These are phyloP conservation scores for Alcis repandata DNA, from an alignment of 2,888 invertebrate genomes.

Conservation along the genomic window DNA sequence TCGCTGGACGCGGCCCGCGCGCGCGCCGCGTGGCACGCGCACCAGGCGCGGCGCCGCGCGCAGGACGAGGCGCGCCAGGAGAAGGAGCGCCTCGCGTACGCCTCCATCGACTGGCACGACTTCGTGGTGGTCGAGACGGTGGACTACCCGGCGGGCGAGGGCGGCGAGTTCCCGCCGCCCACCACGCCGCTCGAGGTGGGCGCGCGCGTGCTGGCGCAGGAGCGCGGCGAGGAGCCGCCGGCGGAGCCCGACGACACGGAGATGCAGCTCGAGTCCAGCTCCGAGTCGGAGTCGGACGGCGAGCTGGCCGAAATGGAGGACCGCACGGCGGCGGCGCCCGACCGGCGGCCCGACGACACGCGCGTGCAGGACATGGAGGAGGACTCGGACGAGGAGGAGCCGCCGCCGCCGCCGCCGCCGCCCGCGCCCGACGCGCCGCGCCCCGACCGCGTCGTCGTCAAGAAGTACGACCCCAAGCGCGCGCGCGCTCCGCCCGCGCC, in stretches of 20 bases:
- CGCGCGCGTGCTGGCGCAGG: constrained; percentile 94
- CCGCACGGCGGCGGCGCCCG: constrained; percentile 75
- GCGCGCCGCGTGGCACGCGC: constrained; percentile 98
- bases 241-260: constrained; percentile 91
- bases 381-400: constrained; percentile 88
- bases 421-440: constrained; percentile 91
- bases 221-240: constrained; percentile 89
- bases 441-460: constrained; percentile 97
- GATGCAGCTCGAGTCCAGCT: constrained; percentile 96
- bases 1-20: constrained; percentile 96
- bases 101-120: constrained; percentile 99
- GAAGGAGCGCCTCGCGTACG: constrained; percentile 97
- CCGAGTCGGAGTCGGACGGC: constrained; percentile 85
- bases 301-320: constrained; percentile 90
- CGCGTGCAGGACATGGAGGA: constrained; percentile 97
- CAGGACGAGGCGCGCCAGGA: constrained; percentile 98
- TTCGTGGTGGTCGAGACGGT: constrained; percentile 99
- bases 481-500: constrained; percentile 88
- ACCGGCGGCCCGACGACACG: constrained; percentile 71
- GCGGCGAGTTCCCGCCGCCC: constrained; percentile 98
- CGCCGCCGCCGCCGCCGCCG: constrained; percentile 59
- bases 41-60: constrained; percentile 96
- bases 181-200: constrained; percentile 99
- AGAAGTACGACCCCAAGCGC: constrained; percentile 97
- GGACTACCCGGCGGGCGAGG: constrained; percentile 98